Conservation (phyloP, 2,797 vertebrate species). For the Serranus cabrilla region DNA sequence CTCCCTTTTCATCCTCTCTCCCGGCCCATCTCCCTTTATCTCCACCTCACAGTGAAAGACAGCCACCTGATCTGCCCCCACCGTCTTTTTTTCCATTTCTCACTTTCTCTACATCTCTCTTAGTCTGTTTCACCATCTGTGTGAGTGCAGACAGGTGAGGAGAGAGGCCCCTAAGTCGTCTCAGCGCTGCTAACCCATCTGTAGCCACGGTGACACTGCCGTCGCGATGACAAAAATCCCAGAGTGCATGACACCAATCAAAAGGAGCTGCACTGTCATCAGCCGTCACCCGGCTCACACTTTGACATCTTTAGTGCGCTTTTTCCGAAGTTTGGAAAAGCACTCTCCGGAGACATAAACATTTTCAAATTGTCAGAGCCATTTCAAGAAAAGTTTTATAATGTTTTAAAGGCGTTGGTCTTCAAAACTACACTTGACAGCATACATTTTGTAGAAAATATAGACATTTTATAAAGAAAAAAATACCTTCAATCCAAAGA, state of each 20-base stretch:
- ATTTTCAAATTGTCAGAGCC: constrained; percentile 32
- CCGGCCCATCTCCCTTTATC: constrained; percentile 43
- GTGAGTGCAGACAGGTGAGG: constrained; percentile 54
- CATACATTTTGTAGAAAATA: neutral
- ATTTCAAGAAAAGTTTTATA: neutral
- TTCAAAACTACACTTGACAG: constrained; percentile 5
- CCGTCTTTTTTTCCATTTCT: constrained; percentile 15
- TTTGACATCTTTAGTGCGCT: constrained; percentile 48
- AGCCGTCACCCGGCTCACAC: constrained; percentile 27
- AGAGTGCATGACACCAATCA: constrained; percentile 48
- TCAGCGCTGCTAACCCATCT: constrained; percentile 45
- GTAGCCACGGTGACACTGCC: constrained; percentile 23
- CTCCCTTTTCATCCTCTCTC: constrained; percentile 46
- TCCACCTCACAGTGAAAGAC: constrained; percentile 48
- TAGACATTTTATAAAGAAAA: neutral
- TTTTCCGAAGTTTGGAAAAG: constrained; percentile 19
- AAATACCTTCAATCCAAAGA: neutral
- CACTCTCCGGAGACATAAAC: neutral
- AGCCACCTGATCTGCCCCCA: constrained; percentile 29
- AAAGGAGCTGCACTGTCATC: constrained; percentile 43
- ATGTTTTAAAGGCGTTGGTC: constrained; percentile 5
- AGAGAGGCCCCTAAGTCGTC: constrained; percentile 30
- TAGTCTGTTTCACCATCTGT: constrained; percentile 16
- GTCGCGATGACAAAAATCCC: constrained; percentile 47
- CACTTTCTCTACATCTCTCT: constrained; percentile 16